Percentiles rank a stretch among this genome's conserved stretches.
Evolutionary conservation across 1,140 invertebrate genomes (phyloP).

Genomic region (Drosophila pseudoobscura): DNA sequence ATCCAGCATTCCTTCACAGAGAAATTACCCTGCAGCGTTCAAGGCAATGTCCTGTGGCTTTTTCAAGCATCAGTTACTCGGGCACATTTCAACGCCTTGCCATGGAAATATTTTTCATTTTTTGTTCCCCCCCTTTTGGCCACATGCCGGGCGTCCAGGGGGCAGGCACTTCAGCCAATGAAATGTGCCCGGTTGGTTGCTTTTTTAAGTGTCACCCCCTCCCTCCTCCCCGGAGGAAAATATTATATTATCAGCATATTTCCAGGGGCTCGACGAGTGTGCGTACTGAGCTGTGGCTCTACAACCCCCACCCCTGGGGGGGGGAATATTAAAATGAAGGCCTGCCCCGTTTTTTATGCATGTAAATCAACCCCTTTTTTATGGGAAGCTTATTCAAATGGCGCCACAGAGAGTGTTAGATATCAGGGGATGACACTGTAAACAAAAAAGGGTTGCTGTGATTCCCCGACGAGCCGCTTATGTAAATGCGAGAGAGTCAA

Average conservation of each 20-base stretch:
- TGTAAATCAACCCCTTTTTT: conserved; percentile 78
- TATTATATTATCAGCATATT: conserved; percentile 57
- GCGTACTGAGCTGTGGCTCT: conserved; percentile 38
- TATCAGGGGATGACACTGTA: conserved; percentile 33
- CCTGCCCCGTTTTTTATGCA: conserved; percentile 44
- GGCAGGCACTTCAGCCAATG: conserved; percentile 58
- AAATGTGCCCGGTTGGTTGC: conserved; percentile 53
- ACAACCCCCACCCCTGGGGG: conserved; percentile 44
- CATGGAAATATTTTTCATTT: conserved; percentile 61
- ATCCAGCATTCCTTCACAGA: conserved; percentile 17
- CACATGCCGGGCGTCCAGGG: conserved; percentile 50
- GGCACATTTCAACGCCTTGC: conserved; percentile 66
- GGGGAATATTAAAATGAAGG: conserved; percentile 74
- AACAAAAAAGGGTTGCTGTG: conserved; percentile 76
- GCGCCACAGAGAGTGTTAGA: conserved; percentile 7
- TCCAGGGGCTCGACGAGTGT: conserved; percentile 36
- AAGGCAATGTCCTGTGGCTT: conserved; percentile 40
- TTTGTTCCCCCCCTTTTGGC: conserved; percentile 11
- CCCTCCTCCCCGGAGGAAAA: conserved; percentile 12
- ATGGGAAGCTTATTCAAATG: conserved; percentile 73
- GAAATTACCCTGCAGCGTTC: conserved; percentile 31
- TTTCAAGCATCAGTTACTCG: conserved; percentile 51
- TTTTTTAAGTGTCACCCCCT: conserved; percentile 45
- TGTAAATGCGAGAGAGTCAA: conserved; percentile 64
- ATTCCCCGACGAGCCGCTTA: conserved; percentile 61